Evolutionary conservation across 2,888 invertebrate genomes (phyloP).

Genomic region (Criorhina ranunculi): DNA sequence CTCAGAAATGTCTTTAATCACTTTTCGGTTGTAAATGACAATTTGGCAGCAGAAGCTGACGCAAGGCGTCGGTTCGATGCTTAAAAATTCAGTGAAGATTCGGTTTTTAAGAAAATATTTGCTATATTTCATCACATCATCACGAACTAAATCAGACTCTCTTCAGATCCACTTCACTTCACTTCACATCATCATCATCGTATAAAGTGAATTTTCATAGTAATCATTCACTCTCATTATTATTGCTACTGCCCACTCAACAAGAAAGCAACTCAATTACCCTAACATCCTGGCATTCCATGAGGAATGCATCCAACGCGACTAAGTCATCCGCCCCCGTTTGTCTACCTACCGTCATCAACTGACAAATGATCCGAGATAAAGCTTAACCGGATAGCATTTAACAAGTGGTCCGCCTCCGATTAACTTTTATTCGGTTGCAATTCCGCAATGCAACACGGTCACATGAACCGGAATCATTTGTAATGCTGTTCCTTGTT

Average conservation of each 20-base stretch:
- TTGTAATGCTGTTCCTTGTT: conserved; percentile 32
- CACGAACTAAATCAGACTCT: too few species aligned
- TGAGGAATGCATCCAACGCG: conserved; percentile 21
- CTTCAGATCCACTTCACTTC: too few species aligned
- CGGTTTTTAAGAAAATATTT: too few species aligned
- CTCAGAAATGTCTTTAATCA: too few species aligned
- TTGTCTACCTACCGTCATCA: not conserved
- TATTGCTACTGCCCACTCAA: not conserved
- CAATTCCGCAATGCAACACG: conserved; percentile 40
- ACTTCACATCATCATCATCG: not conserved
- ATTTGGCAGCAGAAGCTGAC: too few species aligned
- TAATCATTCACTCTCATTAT: not conserved
- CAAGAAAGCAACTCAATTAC: conserved; percentile 19
- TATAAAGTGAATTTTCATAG: conserved; percentile 1
- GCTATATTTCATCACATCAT: too few species aligned
- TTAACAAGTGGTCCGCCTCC: conserved; percentile 49
- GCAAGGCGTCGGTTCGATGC: too few species aligned
- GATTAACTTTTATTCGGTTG: conserved; percentile 60
- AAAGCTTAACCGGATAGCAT: conserved; percentile 29
- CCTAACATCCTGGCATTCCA: conserved; percentile 7
- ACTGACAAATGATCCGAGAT: conserved; percentile 33
- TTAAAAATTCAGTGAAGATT: too few species aligned
- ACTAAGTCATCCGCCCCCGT: not conserved
- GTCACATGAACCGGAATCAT: conserved; percentile 37
- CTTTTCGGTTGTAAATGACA: too few species aligned